A percentile compares a stretch with the other conserved stretches of the same genome.
These are phyloP conservation scores for Acanthochromis polyacanthus DNA, from an alignment of 2,113 vertebrate genomes.

Conservation along the genomic window DNA sequence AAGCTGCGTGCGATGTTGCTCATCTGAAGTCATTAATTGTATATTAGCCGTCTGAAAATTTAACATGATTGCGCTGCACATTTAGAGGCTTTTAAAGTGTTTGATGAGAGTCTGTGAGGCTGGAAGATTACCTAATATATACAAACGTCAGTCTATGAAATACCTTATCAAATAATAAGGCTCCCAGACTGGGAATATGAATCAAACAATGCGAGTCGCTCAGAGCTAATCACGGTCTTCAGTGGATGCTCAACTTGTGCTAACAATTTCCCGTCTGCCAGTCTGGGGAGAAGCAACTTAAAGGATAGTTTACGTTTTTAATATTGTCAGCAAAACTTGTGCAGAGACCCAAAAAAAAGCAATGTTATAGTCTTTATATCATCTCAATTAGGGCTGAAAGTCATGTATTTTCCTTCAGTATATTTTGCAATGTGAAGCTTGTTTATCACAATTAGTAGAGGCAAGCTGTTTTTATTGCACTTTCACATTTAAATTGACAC, in stretches of 20 bases:
- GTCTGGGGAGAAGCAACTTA: no score
- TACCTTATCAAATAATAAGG: constrained; percentile 58
- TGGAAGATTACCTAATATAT: constrained; percentile 46
- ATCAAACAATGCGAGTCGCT: constrained; percentile 35
- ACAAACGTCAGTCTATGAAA: constrained; percentile 28
- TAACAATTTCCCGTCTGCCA: constrained; percentile 6
- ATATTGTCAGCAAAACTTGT: background rate
- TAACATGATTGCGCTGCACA: constrained; percentile 13
- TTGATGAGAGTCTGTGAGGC: constrained; percentile 37
- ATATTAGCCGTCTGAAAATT: constrained; percentile 33
- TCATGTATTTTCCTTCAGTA: no score
- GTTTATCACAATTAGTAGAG: no score
- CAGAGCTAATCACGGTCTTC: constrained; percentile 1
- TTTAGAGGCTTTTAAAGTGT: constrained; percentile 35
- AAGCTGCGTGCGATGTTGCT: constrained; percentile 17
- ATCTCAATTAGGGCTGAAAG: no score
- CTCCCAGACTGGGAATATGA: constrained; percentile 42
- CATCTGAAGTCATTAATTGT: constrained; percentile 54
- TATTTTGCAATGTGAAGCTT: no score
- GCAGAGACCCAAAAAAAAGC: no score
- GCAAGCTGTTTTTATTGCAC: no score
- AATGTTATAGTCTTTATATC: no score
- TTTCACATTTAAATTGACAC: no score
- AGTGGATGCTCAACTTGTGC: background rate
- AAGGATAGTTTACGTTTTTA: background rate